Base-by-base conservation (phyloP, 92 coral and sea anemone genomes). In the Epizoanthus fatuus region DNA sequence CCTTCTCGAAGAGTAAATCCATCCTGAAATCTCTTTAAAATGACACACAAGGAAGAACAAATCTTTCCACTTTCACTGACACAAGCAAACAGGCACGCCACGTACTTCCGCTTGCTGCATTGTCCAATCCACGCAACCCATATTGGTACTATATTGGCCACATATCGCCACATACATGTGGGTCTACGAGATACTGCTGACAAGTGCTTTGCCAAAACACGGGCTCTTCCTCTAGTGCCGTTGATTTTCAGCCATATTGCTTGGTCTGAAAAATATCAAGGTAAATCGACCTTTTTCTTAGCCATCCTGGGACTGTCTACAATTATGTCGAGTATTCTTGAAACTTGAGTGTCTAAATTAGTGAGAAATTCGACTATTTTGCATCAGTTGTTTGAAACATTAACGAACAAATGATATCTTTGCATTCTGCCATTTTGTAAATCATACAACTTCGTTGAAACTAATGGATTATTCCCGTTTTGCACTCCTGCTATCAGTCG, bases 1-100 rank as follows among this genome's bases (percentile, higher is more conserved):
- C 99, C 79, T 86, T 93, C 16, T 93, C 78, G 57, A 95, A 84
- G 4, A 75, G 63, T n/a, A 88, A 67, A 22, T 93, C 98, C 98
- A 94, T 94, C 38, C 12, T 88, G 13, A 58, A 57, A 40, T 20
- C 11, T 67, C 29, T 12, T 16, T 8, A 20, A 66, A 67, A 29
- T 20, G 19, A 22, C 22, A 35, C 20, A 47, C 11, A 45, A 13
- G 3, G 38, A 56, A 44, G 16, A 29, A 63, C 2, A 14, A 3
- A 12, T 6, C 13, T 47, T 47, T 0, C 53, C 10, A 45, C 11
- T 3, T 14, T 35, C 39, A 17, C 15, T 8, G 35, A 13, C 22
- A 7, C 38, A 63, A 22, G 4, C 60, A 47, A 40, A 0, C 9
- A 2, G 35, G 55, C 58, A 42, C 85, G 85, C 75, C 85, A 80